These are phyloP conservation scores for Odontamblyopus lacepedii DNA, from an alignment of 2,797 vertebrate genomes.

Conservation along the genomic window DNA sequence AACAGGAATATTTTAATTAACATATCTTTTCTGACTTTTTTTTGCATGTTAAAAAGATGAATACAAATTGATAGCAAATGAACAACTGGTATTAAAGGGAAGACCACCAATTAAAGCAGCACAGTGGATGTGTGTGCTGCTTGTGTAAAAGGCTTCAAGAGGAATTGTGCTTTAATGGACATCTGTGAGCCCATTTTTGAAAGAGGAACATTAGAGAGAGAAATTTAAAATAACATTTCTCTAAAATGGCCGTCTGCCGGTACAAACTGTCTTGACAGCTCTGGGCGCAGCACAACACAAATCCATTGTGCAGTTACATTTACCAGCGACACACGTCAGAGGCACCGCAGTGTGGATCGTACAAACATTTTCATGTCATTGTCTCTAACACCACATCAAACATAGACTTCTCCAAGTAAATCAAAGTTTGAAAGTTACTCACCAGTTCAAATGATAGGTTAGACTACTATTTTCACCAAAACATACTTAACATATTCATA, in stretches of 20 bases:
- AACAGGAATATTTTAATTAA: too few relatives aligned
- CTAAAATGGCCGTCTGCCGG: constrained; percentile 5
- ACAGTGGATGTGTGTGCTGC: neutral
- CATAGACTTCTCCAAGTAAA: neutral
- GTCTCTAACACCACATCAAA: neutral
- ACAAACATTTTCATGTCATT: neutral
- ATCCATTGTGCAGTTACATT: constrained; percentile 9
- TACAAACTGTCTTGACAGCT: constrained; percentile 13
- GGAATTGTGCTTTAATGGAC: constrained; percentile 4
- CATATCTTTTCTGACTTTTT: neutral
- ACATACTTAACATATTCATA: too few relatives aligned
- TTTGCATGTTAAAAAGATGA: neutral
- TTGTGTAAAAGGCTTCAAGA: constrained; percentile 2
- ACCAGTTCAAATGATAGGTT: too few relatives aligned
- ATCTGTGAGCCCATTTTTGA: constrained; percentile 6
- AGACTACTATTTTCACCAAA: too few relatives aligned
- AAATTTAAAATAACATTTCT: constrained; percentile 5
- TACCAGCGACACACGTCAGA: constrained; percentile 1
- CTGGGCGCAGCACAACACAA: constrained; percentile 2
- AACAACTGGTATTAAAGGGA: neutral
- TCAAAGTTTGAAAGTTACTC: neutral
- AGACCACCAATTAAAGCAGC: neutral
- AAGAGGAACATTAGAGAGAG: neutral
- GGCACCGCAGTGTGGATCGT: neutral
- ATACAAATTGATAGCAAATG: neutral